Percentiles rank a stretch among this genome's conserved stretches.
phyloP scores from a whole-genome alignment of 1,140 invertebrate genomes.

The Solen grandis region DNA sequence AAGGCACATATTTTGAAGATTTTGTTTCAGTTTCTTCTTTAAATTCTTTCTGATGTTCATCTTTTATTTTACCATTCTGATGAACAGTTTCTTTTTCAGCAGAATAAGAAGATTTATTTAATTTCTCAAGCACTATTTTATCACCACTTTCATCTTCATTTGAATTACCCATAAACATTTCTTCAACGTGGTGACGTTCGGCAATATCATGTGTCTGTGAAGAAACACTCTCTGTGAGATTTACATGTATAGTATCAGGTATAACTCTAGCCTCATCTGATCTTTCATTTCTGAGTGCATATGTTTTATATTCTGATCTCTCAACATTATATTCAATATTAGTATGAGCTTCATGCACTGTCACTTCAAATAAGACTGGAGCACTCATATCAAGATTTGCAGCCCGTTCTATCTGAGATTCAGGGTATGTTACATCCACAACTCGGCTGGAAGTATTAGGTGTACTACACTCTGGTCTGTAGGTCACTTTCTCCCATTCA shows the following conservation, averaged over 20 bases:
- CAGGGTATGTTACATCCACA: constrained; percentile 34
- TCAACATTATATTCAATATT: constrained; percentile 74
- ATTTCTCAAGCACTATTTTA: constrained; percentile 15
- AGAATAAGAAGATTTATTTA: constrained; percentile 6
- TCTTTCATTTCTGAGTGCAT: constrained; percentile 56
- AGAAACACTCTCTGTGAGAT: constrained; percentile 63
- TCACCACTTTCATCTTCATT: constrained; percentile 38
- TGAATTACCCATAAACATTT: constrained; percentile 53
- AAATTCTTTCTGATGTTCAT: constrained; percentile 17
- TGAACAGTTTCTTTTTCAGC: constrained; percentile 46
- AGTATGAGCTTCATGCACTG: constrained; percentile 70
- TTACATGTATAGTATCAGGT: constrained; percentile 71
- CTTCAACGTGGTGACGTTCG: constrained; percentile 52
- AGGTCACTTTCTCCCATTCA: neutral
- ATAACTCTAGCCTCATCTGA: constrained; percentile 35
- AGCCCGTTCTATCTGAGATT: constrained; percentile 43
- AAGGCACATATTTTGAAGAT: constrained; percentile 1
- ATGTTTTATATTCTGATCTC: constrained; percentile 73
- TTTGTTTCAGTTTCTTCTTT: constrained; percentile 27
- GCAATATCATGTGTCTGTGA: constrained; percentile 59
- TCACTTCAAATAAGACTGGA: constrained; percentile 68
- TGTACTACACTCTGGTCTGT: constrained; percentile 38
- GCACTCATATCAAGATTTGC: constrained; percentile 10
- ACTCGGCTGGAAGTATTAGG: constrained; percentile 6
- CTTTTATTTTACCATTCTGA: constrained; percentile 26